Evolutionary conservation across 1,140 invertebrate genomes (phyloP), one percentile per base, ranked within the genome.

Genomic region (Lutraria rhynchaena): DNA sequence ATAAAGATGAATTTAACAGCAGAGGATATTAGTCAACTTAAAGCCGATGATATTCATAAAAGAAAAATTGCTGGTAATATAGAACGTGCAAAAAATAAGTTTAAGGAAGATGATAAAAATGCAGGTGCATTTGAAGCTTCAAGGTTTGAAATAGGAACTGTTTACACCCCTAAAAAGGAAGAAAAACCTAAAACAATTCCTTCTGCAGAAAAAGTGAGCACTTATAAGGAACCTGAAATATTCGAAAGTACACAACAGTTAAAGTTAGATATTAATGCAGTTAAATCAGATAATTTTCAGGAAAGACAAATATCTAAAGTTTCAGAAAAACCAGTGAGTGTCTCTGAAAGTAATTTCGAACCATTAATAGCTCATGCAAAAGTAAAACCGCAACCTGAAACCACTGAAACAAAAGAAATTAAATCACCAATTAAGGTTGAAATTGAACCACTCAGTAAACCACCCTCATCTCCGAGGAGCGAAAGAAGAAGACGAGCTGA

Each of bases 71-170:
- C 46, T 31, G 24, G 29, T 37, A 80, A 70, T 70, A 58, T 80
- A 46, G 76, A 80, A 69, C 67, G 31, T 69, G 76, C 65, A n/a
- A 80, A 80, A 22, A 19, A 22, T 33, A 69, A 31, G 37, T 80
- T 80, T 70, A 17, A 41, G n/a, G 63, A 55, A 57, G 53, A 60
- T 29, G 65, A 69, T 57, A 60, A 65, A 80, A n/a, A 57, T 35
- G 17, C 71, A 27, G 41, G 71, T 60, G 55, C 57, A 69, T 31
- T 58, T 58, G 53, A 69, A 55, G 24, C 76, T 24, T 33, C 33
- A n/a, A 77, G 19, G 22, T 77, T 80, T 80, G 76, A 80, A 60
- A 31, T 80, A 29, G 76, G 76, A 69, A 80, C 76, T 44, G 76
- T 80, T 35, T 77, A 77, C 67, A 37, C 60, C 41, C 49, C 33